Percentiles rank a stretch among this genome's conserved stretches.
Evolutionary conservation across 2,113 vertebrate species (phyloP).

Genomic region (Capra hircus): DNA sequence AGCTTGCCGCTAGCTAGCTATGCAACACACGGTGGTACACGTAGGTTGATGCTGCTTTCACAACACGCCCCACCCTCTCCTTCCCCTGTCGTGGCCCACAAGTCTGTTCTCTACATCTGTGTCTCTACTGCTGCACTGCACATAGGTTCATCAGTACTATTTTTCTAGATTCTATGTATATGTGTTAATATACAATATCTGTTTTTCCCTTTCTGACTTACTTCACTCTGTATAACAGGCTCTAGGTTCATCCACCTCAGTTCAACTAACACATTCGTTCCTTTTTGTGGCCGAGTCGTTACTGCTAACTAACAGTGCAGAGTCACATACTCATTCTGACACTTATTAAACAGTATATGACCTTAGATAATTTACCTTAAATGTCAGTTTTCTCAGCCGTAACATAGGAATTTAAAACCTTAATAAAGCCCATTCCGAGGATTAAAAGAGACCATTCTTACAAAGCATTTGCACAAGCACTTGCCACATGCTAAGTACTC

Average conservation of each 20-base stretch:
- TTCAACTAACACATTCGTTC: not conserved
- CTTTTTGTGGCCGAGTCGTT: not conserved
- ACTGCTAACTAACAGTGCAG: not conserved
- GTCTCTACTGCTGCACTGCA: not conserved
- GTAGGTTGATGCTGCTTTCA: not conserved
- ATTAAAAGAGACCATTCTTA: not conserved
- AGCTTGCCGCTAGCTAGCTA: not conserved
- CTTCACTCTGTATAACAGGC: not conserved
- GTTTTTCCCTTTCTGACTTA: not conserved
- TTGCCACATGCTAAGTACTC: not conserved
- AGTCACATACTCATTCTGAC: not conserved
- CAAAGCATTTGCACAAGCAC: not conserved
- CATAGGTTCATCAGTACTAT: not conserved
- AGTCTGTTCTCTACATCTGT: not conserved
- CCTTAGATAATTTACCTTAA: not conserved
- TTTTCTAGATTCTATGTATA: not conserved
- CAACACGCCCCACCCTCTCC: not conserved
- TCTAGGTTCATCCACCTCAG: not conserved
- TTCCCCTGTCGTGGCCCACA: not conserved
- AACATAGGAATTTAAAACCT: not conserved
- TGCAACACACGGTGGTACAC: not conserved
- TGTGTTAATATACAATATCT: not conserved
- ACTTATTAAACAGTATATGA: not conserved
- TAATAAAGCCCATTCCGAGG: not conserved
- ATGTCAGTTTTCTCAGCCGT: not conserved